Base-by-base conservation (phyloP, 35 echinoderm and acorn worm species). In the Ophioderma brevispina region DNA sequence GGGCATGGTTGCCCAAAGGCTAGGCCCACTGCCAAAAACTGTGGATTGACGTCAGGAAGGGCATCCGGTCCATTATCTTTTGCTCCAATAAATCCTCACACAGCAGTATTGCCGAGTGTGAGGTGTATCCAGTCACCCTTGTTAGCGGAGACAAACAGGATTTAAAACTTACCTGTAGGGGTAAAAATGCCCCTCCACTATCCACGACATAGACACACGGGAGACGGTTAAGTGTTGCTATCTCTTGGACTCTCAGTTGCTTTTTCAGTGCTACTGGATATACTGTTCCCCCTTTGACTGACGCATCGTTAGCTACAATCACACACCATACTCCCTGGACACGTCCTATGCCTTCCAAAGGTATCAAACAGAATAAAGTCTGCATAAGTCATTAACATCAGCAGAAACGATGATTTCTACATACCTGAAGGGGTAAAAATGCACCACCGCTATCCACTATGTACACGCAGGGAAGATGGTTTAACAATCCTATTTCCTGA, bases 151-250 rank as follows among this genome's bases (percentile, higher is more conserved):
- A n/a, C n/a, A n/a, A n/a, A n/a, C n/a, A n/a, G n/a, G n/a, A n/a
- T n/a, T n/a, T 4, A 8, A 46, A 46, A 46, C 17, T 50, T 89
- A 99, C 97, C 97, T 99, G 97, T 40, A 99, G 79, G 25, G 93
- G 97, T 6, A 99, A 85, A 76, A 99, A 99, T 32, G 97, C 97
- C 36, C 97, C 97, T 37, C 97, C 97, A 89, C 97, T 99, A 86
- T 99, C 97, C 15, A 99, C 90, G 35, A 94, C 38, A 46, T 99
- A 95, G 31, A 99, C 77, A 2, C 59, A 85, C 31, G 97, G 97
- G 28, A 99, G 80, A 23, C 80, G 36, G 64, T 95, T 99, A 23
- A 90, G 87, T 25, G 64, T 33, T 4, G 80, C 82, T 18, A 99
- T 99, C 34, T 99, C 94, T 63, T 99, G 97, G 18, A 38, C 31